phyloP scores from a whole-genome alignment of 2,113 vertebrate species.

The Cryptotis parvus region DNA sequence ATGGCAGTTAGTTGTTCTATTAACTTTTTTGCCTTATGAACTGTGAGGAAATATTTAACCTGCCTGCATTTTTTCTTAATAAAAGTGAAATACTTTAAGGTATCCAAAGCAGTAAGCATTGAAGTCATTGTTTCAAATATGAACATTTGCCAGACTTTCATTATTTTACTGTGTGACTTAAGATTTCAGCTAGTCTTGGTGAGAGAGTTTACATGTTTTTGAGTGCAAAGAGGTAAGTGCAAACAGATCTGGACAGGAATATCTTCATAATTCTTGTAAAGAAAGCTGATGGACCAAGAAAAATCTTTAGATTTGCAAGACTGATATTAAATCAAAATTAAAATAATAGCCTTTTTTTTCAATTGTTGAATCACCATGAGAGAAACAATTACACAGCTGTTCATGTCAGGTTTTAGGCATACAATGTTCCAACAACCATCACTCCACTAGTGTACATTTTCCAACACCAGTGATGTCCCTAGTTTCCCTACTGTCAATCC shows the following conservation, averaged over 20 bases:
- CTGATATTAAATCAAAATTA: too few species aligned
- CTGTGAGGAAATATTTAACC: neutral
- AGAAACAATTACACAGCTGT: too few species aligned
- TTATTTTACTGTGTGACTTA: neutral
- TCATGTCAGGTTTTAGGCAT: too few species aligned
- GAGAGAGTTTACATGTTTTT: neutral
- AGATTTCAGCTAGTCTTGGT: slow-evolving; percentile 20
- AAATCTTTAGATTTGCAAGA: slow-evolving; percentile 56
- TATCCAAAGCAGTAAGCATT: neutral
- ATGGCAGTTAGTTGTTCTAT: neutral
- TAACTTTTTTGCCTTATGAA: neutral
- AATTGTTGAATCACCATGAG: too few species aligned
- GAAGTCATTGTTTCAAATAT: neutral
- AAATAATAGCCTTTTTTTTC: too few species aligned
- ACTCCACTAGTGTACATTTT: too few species aligned
- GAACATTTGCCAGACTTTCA: slow-evolving; percentile 15
- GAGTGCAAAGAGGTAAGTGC: slow-evolving; percentile 6
- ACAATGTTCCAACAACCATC: too few species aligned
- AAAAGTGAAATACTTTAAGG: neutral
- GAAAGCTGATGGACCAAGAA: neutral
- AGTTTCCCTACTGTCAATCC: too few species aligned
- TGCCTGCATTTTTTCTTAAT: slow-evolving; percentile 32
- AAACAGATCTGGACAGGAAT: neutral
- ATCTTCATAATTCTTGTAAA: slow-evolving; percentile 32
- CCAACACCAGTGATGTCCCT: too few species aligned